Evolutionary conservation across 2,113 vertebrate genomes (phyloP), one percentile per base, ranked within the genome.

Genomic region (Acanthochromis polyacanthus): DNA sequence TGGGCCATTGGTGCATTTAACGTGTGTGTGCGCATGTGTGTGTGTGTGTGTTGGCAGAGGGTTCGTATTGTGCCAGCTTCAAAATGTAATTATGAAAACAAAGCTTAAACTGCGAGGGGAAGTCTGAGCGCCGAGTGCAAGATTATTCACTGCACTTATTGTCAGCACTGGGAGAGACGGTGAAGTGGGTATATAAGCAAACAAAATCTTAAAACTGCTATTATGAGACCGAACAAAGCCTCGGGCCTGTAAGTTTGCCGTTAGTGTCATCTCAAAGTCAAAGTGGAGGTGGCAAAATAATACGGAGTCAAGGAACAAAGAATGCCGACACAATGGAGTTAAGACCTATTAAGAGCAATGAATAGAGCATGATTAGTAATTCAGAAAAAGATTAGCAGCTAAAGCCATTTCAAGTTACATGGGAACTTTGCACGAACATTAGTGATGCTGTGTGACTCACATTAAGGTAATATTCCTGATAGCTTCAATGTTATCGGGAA

Each of bases 41-140:
- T 40, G 48, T 55, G 22, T 63, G 23, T 5, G 56, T 60, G 72
- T 79, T 75, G 22, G 36, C 40, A 6, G 28, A 23, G 80, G 57
- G 30, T 65, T 64, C 25, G 6, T 75, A 80, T 84, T 84, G 81
- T 87, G 70, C 60, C 45, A 75, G 83, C 58, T 77, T 86, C 72
- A 91, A 83, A 85, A 87, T 53, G 74, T 75, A 91, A 93, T 94
- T 91, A 92, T 82, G 81, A 79, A 87, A 89, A 90, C 80, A 90
- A 91, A 89, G 89, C 81, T 77, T 74, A 64, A 85, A 87, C 84
- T 76, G 81, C 10, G 53, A 62, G 16, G 69, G 73, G 69, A 69
- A 78, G 69, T 65, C 60, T 77, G 68, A 74, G 74, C 40, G 52
- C 78, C 83, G 53, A 61, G 85, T 53, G 83, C 52, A 68, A 80